A percentile compares a stretch with the other conserved stretches of the same genome.
These are phyloP conservation scores for Leucophenga maculata DNA, from an alignment of 2,888 invertebrate genomes.

Conservation along the genomic window DNA sequence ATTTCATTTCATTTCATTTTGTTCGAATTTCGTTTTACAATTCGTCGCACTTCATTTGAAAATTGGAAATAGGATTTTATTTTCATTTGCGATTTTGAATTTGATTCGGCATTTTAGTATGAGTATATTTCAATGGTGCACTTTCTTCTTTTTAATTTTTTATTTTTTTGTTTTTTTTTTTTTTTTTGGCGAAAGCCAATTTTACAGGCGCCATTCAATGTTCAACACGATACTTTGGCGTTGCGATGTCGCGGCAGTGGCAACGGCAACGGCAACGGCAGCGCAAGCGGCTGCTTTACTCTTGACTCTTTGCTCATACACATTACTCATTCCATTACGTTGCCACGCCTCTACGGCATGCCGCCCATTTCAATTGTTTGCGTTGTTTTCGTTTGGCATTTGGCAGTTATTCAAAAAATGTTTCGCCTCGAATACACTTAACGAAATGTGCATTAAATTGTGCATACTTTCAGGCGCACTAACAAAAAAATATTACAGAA, in stretches of 20 bases:
- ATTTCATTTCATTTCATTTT: conserved; percentile 31
- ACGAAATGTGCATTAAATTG: conserved; percentile 7
- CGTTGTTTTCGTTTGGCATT: neutral
- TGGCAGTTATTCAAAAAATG: conserved; percentile 13
- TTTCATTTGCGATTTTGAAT: conserved; percentile 33
- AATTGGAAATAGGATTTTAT: conserved; percentile 38
- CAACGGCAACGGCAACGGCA: too few species aligned
- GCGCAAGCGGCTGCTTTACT: neutral
- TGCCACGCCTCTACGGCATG: neutral
- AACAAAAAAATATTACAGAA: neutral
- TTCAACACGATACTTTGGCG: conserved; percentile 9
- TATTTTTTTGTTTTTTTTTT: too few species aligned
- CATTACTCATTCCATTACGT: neutral
- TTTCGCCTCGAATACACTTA: conserved; percentile 12
- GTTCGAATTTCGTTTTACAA: conserved; percentile 54
- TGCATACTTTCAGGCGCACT: neutral
- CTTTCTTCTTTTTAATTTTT: too few species aligned
- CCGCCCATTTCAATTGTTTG: neutral
- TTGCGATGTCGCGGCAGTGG: neutral
- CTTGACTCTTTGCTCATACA: neutral
- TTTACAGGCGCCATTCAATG: conserved; percentile 12
- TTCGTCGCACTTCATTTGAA: conserved; percentile 53
- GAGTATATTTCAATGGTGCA: too few species aligned
- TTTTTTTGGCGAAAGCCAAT: neutral
- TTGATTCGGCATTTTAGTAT: neutral